phyloP scores from a whole-genome alignment of 2,797 vertebrate genomes.

The Mus spretus region DNA sequence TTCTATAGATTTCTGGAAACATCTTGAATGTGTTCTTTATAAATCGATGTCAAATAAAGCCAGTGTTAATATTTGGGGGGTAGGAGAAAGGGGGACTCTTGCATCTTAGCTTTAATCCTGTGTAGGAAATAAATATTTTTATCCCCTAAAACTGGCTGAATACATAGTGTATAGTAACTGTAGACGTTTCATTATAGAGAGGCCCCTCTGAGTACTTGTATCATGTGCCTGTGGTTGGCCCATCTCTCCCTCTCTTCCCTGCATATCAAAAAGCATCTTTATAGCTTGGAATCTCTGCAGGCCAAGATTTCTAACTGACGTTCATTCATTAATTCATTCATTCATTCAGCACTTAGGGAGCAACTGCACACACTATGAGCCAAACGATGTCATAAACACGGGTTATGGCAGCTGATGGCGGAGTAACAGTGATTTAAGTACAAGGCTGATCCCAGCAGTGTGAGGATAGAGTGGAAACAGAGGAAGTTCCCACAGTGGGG shows the following conservation, averaged over 20 bases:
- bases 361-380: not conserved
- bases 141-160: not conserved
- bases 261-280: not conserved
- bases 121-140: not conserved
- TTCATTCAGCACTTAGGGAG: not conserved
- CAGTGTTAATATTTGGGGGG: not conserved
- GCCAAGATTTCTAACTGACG: not conserved
- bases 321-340: not conserved
- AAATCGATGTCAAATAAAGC: not conserved
- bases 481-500: too few relatives aligned
- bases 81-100: not conserved
- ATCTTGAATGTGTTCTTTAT: not conserved
- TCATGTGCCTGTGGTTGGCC: accelerated
- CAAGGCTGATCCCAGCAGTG: accelerated
- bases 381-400: not conserved
- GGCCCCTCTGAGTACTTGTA: not conserved
- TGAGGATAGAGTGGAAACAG: not conserved
- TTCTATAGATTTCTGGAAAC: not conserved
- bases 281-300: not conserved
- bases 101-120: not conserved
- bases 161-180: too few relatives aligned
- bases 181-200: not conserved
- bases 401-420: not conserved
- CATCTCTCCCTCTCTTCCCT: not conserved
- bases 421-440: not conserved